Evolutionary conservation across 1,140 invertebrate species (phyloP).

Genomic region (Lordiphosa clarofinis): DNA sequence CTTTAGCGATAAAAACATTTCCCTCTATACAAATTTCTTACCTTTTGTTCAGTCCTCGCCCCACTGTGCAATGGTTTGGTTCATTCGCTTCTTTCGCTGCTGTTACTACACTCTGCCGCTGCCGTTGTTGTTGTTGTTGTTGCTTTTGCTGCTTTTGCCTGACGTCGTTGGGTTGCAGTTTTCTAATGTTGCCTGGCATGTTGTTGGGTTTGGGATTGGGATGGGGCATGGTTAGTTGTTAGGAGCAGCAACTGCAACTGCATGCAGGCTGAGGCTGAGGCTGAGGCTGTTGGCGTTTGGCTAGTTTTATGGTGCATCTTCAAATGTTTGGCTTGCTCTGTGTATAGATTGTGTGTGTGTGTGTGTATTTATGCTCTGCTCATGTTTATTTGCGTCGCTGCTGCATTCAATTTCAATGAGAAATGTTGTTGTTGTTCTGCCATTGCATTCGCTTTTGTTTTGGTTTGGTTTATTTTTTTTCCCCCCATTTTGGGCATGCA

Average conservation of each 20-base stretch:
- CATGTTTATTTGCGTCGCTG: slow-evolving; percentile 64
- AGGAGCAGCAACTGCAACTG: slow-evolving; percentile 21
- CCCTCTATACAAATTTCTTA: too few relatives aligned
- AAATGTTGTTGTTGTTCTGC: slow-evolving; percentile 41
- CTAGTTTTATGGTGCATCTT: slow-evolving; percentile 72
- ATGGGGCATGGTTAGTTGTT: slow-evolving; percentile 63
- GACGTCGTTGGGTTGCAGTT: slow-evolving; percentile 55
- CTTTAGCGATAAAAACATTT: too few relatives aligned
- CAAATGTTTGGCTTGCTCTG: slow-evolving; percentile 63
- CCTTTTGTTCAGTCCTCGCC: too few relatives aligned
- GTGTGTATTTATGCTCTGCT: slow-evolving; percentile 17
- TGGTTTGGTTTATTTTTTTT: slow-evolving; percentile 5
- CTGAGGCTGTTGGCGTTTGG: slow-evolving; percentile 42
- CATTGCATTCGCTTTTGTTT: slow-evolving; percentile 52
- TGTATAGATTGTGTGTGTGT: background rate
- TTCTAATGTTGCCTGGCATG: slow-evolving; percentile 74
- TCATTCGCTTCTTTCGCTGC: slow-evolving; percentile 61
- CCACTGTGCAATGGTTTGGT: slow-evolving; percentile 46
- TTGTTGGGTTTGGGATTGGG: slow-evolving; percentile 68
- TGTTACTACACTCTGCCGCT: slow-evolving; percentile 10
- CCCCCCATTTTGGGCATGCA: slow-evolving; percentile 24
- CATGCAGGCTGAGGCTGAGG: slow-evolving; percentile 11
- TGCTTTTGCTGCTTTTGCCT: slow-evolving; percentile 14
- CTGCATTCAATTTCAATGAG: slow-evolving; percentile 64
- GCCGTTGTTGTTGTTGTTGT: slow-evolving; percentile 24